Conservation (phyloP, 1,140 invertebrate genomes). For the Ceratosolen fusciceps region DNA sequence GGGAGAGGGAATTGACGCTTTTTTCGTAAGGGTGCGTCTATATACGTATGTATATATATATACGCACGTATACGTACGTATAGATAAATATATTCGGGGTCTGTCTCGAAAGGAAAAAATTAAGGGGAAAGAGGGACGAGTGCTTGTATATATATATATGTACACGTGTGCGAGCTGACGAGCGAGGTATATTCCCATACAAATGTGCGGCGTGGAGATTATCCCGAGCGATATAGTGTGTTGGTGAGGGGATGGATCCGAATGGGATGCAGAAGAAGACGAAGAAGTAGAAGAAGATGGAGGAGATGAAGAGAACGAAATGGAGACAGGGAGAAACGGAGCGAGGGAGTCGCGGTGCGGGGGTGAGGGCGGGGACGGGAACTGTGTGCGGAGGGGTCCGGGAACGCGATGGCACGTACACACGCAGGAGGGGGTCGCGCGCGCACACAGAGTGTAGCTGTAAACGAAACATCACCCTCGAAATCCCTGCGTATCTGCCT, state of each 20-base stretch:
- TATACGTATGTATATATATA: background rate
- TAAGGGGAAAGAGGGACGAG: background rate
- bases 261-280: conserved; percentile 6
- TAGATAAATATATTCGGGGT: background rate
- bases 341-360: background rate
- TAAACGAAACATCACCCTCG: conserved; percentile 70
- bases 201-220: conserved; percentile 59
- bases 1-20: conserved; percentile 49
- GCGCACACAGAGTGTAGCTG: conserved; percentile 49
- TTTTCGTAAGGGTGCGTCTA: conserved; percentile 2
- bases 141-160: background rate
- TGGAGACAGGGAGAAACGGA: conserved; percentile 1
- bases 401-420: background rate
- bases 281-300: background rate
- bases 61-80: background rate
- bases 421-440: background rate
- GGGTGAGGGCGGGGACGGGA: background rate
- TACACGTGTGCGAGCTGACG: background rate
- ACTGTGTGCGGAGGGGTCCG: background rate
- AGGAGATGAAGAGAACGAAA: background rate
- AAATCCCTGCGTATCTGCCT: conserved; percentile 57
- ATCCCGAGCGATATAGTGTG: conserved; percentile 57
- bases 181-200: background rate
- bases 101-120: background rate
- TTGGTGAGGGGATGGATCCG: background rate